Evolutionary conservation across 2,888 invertebrate species (phyloP).

Genomic region (Cephus runcator): DNA sequence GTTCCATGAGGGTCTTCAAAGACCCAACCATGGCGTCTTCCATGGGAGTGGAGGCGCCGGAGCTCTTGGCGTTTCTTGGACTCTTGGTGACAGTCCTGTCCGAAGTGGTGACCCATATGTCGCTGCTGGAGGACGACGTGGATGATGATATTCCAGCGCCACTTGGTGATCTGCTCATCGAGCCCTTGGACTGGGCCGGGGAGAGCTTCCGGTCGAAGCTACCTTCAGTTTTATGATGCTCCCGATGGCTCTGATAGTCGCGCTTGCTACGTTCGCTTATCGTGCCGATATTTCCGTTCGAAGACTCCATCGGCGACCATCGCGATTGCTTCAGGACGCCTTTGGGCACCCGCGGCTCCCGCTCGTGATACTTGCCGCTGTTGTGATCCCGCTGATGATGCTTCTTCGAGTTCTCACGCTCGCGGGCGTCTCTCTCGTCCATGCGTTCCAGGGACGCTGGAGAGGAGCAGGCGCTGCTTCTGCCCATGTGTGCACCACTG

Average conservation of each 20-base stretch:
- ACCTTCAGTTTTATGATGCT: slow-evolving; percentile 28
- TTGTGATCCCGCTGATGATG: slow-evolving; percentile 28
- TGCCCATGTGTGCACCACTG: slow-evolving; percentile 38
- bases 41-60: slow-evolving; percentile 68
- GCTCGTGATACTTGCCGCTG: slow-evolving; percentile 46
- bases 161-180: slow-evolving; percentile 44
- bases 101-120: slow-evolving; percentile 69
- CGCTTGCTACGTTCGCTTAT: slow-evolving; percentile 33
- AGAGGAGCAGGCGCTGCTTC: slow-evolving; percentile 59
- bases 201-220: slow-evolving; percentile 45
- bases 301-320: slow-evolving; percentile 44
- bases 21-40: slow-evolving; percentile 62
- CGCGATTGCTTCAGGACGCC: slow-evolving; percentile 45
- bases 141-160: slow-evolving; percentile 58
- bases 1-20: slow-evolving; percentile 50
- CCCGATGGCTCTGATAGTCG: slow-evolving; percentile 35
- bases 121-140: slow-evolving; percentile 69
- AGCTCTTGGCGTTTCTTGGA: slow-evolving; percentile 66
- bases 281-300: slow-evolving; percentile 36
- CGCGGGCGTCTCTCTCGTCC: slow-evolving; percentile 46
- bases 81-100: slow-evolving; percentile 67
- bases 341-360: slow-evolving; percentile 47
- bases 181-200: slow-evolving; percentile 41
- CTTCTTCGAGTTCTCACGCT: slow-evolving; percentile 34
- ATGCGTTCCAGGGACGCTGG: slow-evolving; percentile 63